Evolutionary conservation across 2,888 invertebrate species (phyloP), one percentile per base, ranked within the genome.

Genomic region (Baccha elongata): DNA sequence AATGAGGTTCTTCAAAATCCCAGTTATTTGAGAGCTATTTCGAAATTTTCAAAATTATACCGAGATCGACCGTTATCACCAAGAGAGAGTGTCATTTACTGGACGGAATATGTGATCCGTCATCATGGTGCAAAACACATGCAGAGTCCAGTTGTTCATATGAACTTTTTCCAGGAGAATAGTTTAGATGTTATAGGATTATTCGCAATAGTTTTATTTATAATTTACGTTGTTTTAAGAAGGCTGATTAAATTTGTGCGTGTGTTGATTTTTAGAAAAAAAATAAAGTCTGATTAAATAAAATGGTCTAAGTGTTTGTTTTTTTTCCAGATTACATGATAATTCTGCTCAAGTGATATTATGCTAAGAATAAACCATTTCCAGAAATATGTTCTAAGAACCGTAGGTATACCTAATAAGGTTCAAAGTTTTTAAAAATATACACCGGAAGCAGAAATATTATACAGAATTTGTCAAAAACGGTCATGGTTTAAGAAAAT

Each of bases 21-120:
- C 0, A 85, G 21, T 17, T 87, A 86, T 71, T 46, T 11, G n/a
- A 26, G 67, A 11, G 76, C 69, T 15, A 91, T 91, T 10, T 87
- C 89, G 75, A 88, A 89, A 72, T 73, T 91, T 2, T 91, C 92
- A 0, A 74, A 65, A 4, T 87, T 91, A 52, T 92, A 91, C 79
- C 91, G 89, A 85, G 92, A 92, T 85, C 89, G 92, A 48, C 92
- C 92, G 0, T 87, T 91, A 88, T 88, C 86, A 29, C 88, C 92
- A 0, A 86, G 91, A 62, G 91, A 92, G 46, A 91, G 91, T 0
- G 92, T 92, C 0, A 89, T 91, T 83, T 92, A 87, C 86, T 92
- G 92, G 92, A 89, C 92, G 19, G 92, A 92, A 85, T 92, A 92
- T 86, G 90, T 92, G 0, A 89, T 92, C 2, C 89, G 92, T 35